These are phyloP conservation scores for Ecliptopera silaceata DNA, from an alignment of 2,888 invertebrate species.

Conservation along the genomic window DNA sequence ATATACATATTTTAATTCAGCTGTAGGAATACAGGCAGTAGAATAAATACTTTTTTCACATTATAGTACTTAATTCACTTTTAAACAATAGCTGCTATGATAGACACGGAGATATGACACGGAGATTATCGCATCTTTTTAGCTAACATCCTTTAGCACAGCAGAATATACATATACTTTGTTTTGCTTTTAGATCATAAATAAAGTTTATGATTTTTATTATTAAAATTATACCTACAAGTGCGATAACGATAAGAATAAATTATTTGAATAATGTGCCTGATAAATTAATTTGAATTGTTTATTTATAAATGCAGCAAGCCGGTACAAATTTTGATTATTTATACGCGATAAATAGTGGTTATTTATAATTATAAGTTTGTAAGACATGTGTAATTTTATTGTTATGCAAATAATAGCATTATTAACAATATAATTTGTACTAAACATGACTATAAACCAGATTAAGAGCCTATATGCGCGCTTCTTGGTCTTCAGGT, in stretches of 20 bases:
- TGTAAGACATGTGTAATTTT: conserved; percentile 6
- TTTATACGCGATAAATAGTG: conserved; percentile 19
- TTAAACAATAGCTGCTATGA: too few species aligned
- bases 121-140: conserved; percentile 21
- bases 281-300: conserved; percentile 31
- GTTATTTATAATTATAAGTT: too few species aligned
- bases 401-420: neutral
- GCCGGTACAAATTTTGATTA: conserved; percentile 15
- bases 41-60: too few species aligned
- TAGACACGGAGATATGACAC: too few species aligned
- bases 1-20: too few species aligned
- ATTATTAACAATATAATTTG: neutral
- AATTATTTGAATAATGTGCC: conserved; percentile 16
- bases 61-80: too few species aligned
- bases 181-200: conserved; percentile 16
- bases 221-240: conserved; percentile 14
- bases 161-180: conserved; percentile 17
- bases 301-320: conserved; percentile 13
- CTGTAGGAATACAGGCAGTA: too few species aligned
- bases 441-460: too few species aligned
- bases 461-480: too few species aligned
- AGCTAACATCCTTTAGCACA: conserved; percentile 20
- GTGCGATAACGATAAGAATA: conserved; percentile 26
- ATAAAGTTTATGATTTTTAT: conserved; percentile 21
- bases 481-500: too few species aligned